A percentile compares a stretch with the other conserved stretches of the same genome.
Conservation (phyloP, 1,140 invertebrate genomes). For the Pentalonia nigronervosa region DNA sequence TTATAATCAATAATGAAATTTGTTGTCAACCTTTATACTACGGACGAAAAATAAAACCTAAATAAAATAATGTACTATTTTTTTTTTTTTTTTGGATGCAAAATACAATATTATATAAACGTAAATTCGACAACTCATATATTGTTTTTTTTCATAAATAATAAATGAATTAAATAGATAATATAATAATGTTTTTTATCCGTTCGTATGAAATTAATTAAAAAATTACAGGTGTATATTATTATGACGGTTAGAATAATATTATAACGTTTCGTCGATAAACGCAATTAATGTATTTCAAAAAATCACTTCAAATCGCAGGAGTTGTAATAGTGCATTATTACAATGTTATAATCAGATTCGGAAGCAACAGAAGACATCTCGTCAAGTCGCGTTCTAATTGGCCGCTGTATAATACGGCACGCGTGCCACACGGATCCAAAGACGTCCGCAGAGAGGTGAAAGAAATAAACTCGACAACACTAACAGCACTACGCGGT, state of each 20-base stretch:
- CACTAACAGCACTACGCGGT: too few relatives aligned
- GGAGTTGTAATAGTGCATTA: not conserved
- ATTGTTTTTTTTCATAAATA: too few relatives aligned
- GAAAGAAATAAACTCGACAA: not conserved
- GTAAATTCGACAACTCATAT: too few relatives aligned
- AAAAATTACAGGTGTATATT: not conserved
- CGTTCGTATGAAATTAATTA: not conserved
- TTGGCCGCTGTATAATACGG: not conserved
- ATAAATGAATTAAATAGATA: not conserved
- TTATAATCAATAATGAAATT: not conserved
- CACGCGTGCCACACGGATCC: not conserved
- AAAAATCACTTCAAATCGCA: not conserved
- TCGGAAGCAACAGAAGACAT: not conserved
- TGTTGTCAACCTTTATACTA: too few relatives aligned
- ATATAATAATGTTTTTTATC: not conserved
- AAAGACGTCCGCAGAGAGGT: too few relatives aligned
- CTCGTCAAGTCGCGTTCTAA: not conserved
- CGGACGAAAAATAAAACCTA: too few relatives aligned
- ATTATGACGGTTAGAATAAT: not conserved
- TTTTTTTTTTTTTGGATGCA: too few relatives aligned
- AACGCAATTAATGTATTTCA: not conserved
- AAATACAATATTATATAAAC: too few relatives aligned
- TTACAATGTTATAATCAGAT: not conserved
- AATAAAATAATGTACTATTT: too few relatives aligned
- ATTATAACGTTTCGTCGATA: not conserved